Conservation (phyloP, 2,888 invertebrate genomes). For the Euplagia quadripunctaria region DNA sequence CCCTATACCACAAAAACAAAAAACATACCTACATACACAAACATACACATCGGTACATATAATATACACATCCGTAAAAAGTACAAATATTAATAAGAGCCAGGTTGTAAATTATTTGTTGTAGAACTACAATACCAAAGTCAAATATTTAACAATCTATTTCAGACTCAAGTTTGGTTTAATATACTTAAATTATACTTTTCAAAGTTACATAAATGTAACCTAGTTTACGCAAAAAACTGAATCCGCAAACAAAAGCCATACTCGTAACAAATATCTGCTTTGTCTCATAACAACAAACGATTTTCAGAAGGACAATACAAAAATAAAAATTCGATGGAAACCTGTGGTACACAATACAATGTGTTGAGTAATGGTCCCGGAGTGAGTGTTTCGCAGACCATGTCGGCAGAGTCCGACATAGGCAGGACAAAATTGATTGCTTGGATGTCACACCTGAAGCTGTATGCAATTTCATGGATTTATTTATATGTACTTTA, state of each 20-base stretch:
- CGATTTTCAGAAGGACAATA: slow-evolving; percentile 51
- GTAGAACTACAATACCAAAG: background rate
- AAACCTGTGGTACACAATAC: slow-evolving; percentile 47
- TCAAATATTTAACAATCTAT: background rate
- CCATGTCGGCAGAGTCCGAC: slow-evolving; percentile 37
- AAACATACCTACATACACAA: no score
- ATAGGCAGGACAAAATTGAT: slow-evolving; percentile 46
- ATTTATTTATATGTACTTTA: slow-evolving; percentile 18
- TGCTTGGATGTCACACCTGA: slow-evolving; percentile 47
- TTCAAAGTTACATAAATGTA: background rate
- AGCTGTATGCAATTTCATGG: slow-evolving; percentile 45
- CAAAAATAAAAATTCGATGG: slow-evolving; percentile 49
- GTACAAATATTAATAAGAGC: no score
- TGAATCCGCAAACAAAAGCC: slow-evolving; percentile 39
- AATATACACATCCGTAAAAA: no score
- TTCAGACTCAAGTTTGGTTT: background rate
- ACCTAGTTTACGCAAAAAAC: background rate
- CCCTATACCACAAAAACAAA: no score
- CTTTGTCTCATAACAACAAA: slow-evolving; percentile 45
- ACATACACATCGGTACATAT: no score
- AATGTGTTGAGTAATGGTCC: slow-evolving; percentile 56
- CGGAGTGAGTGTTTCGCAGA: slow-evolving; percentile 48
- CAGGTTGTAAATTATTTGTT: background rate
- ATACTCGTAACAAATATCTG: slow-evolving; percentile 50
- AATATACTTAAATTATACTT: background rate